phyloP scores from a whole-genome alignment of 2,797 vertebrate genomes.

The Chrysolophus pictus region DNA sequence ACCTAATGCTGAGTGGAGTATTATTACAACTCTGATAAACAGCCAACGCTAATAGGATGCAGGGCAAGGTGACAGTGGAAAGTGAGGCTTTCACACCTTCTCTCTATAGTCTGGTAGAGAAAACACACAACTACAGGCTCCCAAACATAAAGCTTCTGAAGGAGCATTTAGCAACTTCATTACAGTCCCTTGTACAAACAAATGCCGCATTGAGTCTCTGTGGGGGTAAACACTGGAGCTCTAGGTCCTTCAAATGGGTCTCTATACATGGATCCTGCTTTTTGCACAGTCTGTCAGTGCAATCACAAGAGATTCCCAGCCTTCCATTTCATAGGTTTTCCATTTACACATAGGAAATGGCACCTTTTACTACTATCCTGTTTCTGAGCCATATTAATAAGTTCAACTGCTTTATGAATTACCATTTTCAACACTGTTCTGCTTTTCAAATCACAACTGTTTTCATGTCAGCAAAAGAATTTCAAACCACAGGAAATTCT shows the following conservation, averaged over 20 bases:
- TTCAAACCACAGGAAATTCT: constrained; percentile 59
- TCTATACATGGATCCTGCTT: neutral
- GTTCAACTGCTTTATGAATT: constrained; percentile 56
- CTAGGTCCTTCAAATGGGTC: neutral
- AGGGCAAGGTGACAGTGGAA: neutral
- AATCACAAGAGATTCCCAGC: constrained; percentile 44
- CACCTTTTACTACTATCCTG: constrained; percentile 62
- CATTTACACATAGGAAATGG: constrained; percentile 59
- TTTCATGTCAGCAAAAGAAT: constrained; percentile 62
- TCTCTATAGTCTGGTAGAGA: neutral
- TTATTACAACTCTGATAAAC: neutral
- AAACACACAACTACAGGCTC: neutral
- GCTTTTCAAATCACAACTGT: constrained; percentile 64
- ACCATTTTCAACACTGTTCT: constrained; percentile 42
- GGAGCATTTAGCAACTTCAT: neutral
- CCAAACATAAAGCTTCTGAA: neutral
- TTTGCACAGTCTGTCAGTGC: constrained; percentile 15
- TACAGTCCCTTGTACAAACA: neutral
- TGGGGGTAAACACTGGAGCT: neutral
- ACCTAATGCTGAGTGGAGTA: neutral
- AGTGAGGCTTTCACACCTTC: neutral
- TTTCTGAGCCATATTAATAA: constrained; percentile 51
- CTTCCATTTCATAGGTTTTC: constrained; percentile 43
- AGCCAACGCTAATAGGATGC: neutral
- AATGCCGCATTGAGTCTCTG: neutral